phyloP scores from a whole-genome alignment of 2,888 invertebrate genomes.

The Petrolisthes manimaculis region DNA sequence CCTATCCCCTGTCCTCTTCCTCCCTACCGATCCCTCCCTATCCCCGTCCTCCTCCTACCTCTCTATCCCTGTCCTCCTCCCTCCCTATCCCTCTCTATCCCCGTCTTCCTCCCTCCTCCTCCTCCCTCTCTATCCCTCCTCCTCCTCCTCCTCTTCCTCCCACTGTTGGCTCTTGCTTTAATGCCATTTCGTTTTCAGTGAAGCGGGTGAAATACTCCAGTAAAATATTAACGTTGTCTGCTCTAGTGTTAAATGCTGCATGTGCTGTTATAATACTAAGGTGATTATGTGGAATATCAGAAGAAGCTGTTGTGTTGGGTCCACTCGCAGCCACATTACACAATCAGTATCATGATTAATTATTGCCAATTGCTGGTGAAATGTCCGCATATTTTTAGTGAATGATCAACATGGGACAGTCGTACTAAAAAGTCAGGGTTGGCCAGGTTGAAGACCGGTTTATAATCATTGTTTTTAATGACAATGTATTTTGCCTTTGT shows the following conservation, averaged over 20 bases:
- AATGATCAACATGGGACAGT: too few relatives aligned
- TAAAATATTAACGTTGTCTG: not conserved
- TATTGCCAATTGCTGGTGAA: too few relatives aligned
- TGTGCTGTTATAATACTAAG: slow-evolving; percentile 7
- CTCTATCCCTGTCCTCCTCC: not conserved
- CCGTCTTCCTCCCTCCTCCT: not conserved
- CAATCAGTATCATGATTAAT: too few relatives aligned
- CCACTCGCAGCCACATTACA: too few relatives aligned
- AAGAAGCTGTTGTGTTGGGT: not conserved
- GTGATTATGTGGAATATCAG: not conserved
- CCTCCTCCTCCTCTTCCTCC: not conserved
- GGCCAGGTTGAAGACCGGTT: too few relatives aligned
- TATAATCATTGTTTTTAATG: too few relatives aligned
- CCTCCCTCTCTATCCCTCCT: not conserved
- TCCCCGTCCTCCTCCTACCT: not conserved
- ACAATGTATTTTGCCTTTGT: too few relatives aligned
- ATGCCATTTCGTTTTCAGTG: not conserved
- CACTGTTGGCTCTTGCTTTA: not conserved
- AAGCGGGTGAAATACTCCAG: not conserved
- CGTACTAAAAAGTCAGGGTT: too few relatives aligned
- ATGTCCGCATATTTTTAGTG: too few relatives aligned
- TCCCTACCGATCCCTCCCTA: not conserved
- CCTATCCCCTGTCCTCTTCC: too few relatives aligned
- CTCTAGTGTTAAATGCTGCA: slow-evolving; percentile 5
- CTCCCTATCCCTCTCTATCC: not conserved